phyloP scores from a whole-genome alignment of 2,113 vertebrate species.

The Myrmophylax atrothorax region DNA sequence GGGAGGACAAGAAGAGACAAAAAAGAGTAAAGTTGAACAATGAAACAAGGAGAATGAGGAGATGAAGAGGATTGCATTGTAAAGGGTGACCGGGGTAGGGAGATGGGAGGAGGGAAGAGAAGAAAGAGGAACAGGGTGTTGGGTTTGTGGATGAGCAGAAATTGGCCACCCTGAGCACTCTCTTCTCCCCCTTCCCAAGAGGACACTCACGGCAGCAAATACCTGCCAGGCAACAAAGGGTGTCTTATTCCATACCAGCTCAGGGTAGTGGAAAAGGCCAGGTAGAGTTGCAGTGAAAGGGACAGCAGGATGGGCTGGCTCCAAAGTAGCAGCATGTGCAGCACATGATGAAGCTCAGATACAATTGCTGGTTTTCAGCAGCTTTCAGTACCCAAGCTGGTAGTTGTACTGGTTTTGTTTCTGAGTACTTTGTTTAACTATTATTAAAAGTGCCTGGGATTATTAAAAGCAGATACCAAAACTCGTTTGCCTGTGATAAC shows the following conservation, averaged over 20 bases:
- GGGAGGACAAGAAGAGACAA: not conserved
- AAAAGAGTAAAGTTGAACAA: not conserved
- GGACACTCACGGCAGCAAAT: not conserved
- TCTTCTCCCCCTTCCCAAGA: accelerated
- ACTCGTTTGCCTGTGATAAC: not conserved
- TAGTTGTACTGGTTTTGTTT: not conserved
- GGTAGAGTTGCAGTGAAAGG: not conserved
- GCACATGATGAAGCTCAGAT: not conserved
- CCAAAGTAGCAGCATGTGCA: not conserved
- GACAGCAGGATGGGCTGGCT: not conserved
- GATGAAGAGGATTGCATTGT: not conserved
- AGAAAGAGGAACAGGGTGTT: not conserved
- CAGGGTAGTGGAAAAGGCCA: not conserved
- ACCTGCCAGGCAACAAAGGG: not conserved
- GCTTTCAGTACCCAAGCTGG: not conserved
- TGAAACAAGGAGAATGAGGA: not conserved
- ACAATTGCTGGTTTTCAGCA: not conserved
- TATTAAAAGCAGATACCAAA: not conserved
- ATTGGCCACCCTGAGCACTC: not conserved
- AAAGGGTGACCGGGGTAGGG: not conserved
- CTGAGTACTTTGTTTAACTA: not conserved
- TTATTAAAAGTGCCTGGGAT: not conserved
- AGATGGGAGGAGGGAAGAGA: not conserved
- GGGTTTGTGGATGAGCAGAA: not conserved
- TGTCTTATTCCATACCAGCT: not conserved